Evolutionary conservation across 2,888 invertebrate species (phyloP), one percentile per base, ranked within the genome.

Genomic region (Lepidocyrtoides sp.): DNA sequence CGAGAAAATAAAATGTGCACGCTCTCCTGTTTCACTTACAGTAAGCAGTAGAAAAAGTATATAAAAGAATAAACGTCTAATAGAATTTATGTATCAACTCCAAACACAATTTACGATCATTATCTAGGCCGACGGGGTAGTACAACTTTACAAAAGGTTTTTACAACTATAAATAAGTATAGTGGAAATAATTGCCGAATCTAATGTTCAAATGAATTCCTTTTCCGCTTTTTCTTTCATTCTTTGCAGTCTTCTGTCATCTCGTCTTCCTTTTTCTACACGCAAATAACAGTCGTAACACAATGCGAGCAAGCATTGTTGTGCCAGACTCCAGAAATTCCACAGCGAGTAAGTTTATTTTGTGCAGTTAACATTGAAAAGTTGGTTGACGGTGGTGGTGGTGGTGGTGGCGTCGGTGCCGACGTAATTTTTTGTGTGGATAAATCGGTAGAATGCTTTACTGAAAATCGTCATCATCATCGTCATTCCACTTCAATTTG

Each of bases 181-280:
- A 83, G 83, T 17, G 7, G 83, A 66, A 75, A 86, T 86, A 86
- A 86, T 86, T 86, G 86, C 86, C 86, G 57, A 72, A 32, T 86
- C 86, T 54, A 86, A 86, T 86, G 72, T 44, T 60, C 75, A 72
- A 86, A 72, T 57, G 75, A 51, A 86, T 86, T 86, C 86, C 86
- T 86, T 57, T 75, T 86, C 86, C 32, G 83, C 86, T 75, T 86
- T 72, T 86, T 75, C 32, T 83, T 83, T 83, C 83, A 83, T 83
- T 83, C 57, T 60, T 86, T 57, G 41, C 75, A 75, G 54, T 75
- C 75, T 83, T 48, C 66, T 75, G 75, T 86, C 57, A 72, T 86
- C 69, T 69, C 23, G n/a, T 60, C 36, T 66, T 79, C 51, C 79
- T 41, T 48, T 60, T 54, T 36, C 81, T 51, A 77, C 66, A 48